Percentiles rank a stretch among this genome's conserved stretches.
These are phyloP conservation scores for Zaprionus africanus DNA, from an alignment of 1,140 invertebrate genomes.

Conservation along the genomic window DNA sequence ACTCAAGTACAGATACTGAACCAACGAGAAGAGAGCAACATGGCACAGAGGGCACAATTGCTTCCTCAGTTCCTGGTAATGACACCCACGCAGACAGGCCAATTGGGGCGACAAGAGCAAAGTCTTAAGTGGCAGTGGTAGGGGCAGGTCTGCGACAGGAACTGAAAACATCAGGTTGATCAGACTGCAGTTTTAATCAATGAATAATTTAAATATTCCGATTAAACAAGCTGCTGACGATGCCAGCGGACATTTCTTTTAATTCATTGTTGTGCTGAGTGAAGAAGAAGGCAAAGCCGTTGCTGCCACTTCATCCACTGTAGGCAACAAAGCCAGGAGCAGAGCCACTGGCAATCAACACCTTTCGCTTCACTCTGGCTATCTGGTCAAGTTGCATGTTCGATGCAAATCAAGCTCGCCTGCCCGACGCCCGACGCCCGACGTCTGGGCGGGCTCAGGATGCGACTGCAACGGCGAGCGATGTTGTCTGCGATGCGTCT, in stretches of 20 bases:
- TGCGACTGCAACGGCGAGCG: neutral
- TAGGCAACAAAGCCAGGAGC: neutral
- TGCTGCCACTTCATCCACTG: constrained; percentile 22
- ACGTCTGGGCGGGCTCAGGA: constrained; percentile 39
- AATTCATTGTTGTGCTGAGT: constrained; percentile 58
- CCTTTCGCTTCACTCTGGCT: constrained; percentile 43
- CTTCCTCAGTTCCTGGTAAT: constrained; percentile 56
- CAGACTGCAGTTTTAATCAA: constrained; percentile 71
- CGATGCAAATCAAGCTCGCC: constrained; percentile 71
- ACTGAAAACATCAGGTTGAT: constrained; percentile 33
- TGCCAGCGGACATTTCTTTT: constrained; percentile 73
- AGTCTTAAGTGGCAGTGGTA: constrained; percentile 5
- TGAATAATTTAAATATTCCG: constrained; percentile 82
- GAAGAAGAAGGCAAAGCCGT: neutral
- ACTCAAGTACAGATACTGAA: neutral
- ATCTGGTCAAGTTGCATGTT: constrained; percentile 64
- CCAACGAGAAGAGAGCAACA: neutral
- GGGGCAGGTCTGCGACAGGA: neutral
- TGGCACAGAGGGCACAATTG: neutral
- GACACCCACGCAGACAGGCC: constrained; percentile 51
- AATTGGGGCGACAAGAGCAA: constrained; percentile 46
- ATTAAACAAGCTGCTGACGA: constrained; percentile 68
- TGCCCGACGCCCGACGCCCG: constrained; percentile 12
- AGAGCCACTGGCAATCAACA: constrained; percentile 68
- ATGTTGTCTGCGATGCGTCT: neutral